A percentile compares a stretch with the other conserved stretches of the same genome.
Conservation (phyloP, 2,113 vertebrate species). For the Calyptomena viridis region DNA sequence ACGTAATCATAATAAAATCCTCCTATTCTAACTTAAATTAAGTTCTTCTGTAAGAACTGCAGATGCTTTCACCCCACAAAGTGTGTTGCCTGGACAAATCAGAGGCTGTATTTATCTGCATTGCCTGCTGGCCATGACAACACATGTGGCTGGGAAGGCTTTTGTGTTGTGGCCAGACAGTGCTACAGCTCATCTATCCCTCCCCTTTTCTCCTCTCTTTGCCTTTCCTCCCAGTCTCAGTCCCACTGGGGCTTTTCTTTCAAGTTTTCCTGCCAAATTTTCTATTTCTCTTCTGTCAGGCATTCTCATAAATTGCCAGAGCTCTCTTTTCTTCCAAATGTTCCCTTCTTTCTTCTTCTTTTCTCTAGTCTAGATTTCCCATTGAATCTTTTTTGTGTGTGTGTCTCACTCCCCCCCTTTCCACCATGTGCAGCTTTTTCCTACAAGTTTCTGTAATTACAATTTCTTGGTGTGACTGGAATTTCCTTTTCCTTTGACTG, state of each 20-base stretch:
- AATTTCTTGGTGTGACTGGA: not conserved
- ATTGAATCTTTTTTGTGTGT: not conserved
- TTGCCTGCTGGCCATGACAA: not conserved
- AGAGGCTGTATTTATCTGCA: not conserved
- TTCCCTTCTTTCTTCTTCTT: not conserved
- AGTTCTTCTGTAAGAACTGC: not conserved
- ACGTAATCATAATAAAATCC: not conserved
- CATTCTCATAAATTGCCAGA: not conserved
- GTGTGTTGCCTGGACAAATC: not conserved
- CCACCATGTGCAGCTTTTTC: not conserved
- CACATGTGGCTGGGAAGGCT: not conserved
- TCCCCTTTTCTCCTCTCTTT: not conserved
- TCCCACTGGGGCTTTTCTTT: not conserved
- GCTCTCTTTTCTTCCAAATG: not conserved
- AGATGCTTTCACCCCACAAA: not conserved
- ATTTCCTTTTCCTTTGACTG: not conserved
- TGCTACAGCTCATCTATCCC: not conserved
- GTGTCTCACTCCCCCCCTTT: not conserved
- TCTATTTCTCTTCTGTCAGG: not conserved
- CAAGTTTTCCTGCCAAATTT: not conserved
- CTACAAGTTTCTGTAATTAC: not conserved
- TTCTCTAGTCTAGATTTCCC: not conserved
- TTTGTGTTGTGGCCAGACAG: not conserved
- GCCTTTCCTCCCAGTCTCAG: not conserved
- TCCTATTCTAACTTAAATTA: not conserved